Evolutionary conservation across 2,888 invertebrate genomes (phyloP), one percentile per base, ranked within the genome.

Genomic region (Pinctada fucata): DNA sequence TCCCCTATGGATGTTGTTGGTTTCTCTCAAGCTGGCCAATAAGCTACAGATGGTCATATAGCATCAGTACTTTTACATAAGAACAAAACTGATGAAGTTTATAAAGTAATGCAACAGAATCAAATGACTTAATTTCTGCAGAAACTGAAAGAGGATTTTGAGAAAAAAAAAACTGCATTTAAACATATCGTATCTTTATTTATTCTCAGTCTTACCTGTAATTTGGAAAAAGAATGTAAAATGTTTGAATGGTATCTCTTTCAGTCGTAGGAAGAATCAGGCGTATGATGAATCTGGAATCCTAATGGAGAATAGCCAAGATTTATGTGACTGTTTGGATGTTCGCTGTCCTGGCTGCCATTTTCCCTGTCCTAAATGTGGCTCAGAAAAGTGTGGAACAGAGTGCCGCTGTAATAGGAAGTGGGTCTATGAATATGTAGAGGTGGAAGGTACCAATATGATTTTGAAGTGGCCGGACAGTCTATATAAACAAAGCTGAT

Each of bases 281-380:
- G 72, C 91, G 72, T 92, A 92, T 83, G 91, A 92, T 82, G 90
- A 91, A 65, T 83, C 85, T 48, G 92, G 92, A 1, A 69, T 85
- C 3, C 81, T 91, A 51, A 71, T 91, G 48, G 88, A 88, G 16
- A 89, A 85, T 77, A 95, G 95, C 1, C 92, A 94, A 84, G 96
- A 97, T 92, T 88, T 96, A 10, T 98, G 98, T 85, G 98, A 98
- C 91, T 98, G 97, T 90, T 93, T 97, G 83, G 95, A 95, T 85
- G 94, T 94, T 64, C 93, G 94, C 10, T 98, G 98, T 87, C 93
- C 94, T 0, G 98, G 98, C 0, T 98, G 98, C 91, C 97, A 97
- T 93, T 96, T 95, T 83, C 91, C 89, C 92, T 94, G 89, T 93
- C 85, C 88, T 3, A 90, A 95, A 78, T 92, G 92, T 86, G 83